Evolutionary conservation across 1,140 invertebrate genomes (phyloP).

Genomic region (Batillaria attramentaria): DNA sequence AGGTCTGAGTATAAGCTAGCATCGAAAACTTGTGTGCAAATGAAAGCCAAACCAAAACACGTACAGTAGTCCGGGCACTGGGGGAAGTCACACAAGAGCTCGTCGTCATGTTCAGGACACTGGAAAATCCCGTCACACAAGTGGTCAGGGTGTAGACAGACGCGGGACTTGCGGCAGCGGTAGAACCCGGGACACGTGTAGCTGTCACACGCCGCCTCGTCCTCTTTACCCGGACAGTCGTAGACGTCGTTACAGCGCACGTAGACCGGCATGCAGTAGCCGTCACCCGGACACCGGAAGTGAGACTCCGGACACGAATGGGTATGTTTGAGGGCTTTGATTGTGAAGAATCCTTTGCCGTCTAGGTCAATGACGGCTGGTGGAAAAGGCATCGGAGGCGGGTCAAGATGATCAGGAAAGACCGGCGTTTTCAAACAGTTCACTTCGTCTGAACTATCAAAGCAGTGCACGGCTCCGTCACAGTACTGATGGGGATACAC

Average conservation of each 20-base stretch:
- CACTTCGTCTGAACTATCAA: background rate
- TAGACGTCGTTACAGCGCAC: background rate
- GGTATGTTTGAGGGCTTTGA: background rate
- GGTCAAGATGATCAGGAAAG: too few species aligned
- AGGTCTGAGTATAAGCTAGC: background rate
- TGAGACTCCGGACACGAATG: background rate
- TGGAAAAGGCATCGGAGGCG: too few species aligned
- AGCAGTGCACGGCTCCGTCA: background rate
- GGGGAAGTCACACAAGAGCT: background rate
- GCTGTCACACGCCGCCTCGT: background rate
- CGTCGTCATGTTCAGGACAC: background rate
- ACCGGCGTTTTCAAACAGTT: background rate
- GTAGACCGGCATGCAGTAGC: background rate
- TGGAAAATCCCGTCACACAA: background rate
- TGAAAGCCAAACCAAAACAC: background rate
- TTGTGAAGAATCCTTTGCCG: background rate
- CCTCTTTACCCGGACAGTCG: background rate
- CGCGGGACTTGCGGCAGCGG: background rate
- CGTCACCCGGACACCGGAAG: background rate
- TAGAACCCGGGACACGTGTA: background rate
- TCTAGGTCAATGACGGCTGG: background rate
- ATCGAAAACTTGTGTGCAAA: background rate
- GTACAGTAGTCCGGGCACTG: background rate
- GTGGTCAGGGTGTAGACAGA: background rate
- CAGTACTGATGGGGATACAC: too few species aligned